A percentile compares a stretch with the other conserved stretches of the same genome.
Evolutionary conservation across 2,113 vertebrate species (phyloP).

Genomic region (Passer montanus): DNA sequence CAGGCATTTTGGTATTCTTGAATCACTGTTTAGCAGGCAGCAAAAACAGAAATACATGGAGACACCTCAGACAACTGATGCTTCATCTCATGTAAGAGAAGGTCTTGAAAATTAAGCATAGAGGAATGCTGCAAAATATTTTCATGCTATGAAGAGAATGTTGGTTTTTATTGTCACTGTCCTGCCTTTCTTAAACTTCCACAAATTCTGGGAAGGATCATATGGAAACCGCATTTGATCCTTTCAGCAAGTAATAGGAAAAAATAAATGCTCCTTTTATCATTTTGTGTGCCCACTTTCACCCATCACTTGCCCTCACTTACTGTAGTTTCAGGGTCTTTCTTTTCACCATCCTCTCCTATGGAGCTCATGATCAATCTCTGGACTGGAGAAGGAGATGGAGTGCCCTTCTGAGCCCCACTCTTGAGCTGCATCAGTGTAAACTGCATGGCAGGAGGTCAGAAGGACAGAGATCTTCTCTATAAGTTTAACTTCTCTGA

Average conservation of each 20-base stretch:
- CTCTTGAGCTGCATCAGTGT: neutral
- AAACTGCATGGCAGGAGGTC: neutral
- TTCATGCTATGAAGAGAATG: neutral
- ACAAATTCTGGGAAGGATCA: neutral
- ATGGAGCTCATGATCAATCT: neutral
- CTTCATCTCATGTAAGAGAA: neutral
- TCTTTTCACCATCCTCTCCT: neutral
- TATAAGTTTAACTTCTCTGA: neutral
- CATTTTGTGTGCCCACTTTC: neutral
- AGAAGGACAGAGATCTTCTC: neutral
- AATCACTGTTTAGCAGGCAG: neutral
- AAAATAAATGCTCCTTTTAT: neutral
- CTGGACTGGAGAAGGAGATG: neutral
- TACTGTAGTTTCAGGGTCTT: neutral
- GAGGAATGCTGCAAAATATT: neutral
- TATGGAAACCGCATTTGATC: neutral
- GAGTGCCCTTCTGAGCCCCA: neutral
- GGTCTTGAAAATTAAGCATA: neutral
- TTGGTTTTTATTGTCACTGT: neutral
- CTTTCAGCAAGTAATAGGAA: neutral
- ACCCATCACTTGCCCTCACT: neutral
- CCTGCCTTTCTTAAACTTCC: neutral
- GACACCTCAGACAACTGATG: neutral
- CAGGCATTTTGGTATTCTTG: neutral
- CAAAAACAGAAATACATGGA: neutral